Base-by-base conservation (phyloP, 1,140 invertebrate genomes). In the Micrasema longulum region DNA sequence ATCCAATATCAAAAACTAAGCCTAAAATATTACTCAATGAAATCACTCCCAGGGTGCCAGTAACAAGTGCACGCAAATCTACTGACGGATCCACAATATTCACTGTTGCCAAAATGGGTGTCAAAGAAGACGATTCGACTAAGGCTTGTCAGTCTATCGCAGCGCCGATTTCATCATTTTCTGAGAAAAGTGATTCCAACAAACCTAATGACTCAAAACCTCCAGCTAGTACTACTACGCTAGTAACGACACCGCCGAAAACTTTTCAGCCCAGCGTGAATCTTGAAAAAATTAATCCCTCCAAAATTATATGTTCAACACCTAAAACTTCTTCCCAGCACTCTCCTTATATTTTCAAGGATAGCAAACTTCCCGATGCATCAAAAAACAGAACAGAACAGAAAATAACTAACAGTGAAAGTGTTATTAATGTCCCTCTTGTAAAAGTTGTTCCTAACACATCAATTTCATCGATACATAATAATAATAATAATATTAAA, bases 61-160 rank as follows among this genome's bases (percentile, higher is more conserved):
- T 14, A 60, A 60, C 41, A 1, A 47, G 23, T 57, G 38, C 18
- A 22, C 52, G 36, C 6, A 45, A 67, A 66, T 11, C 66, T 14
- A 66, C 48, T 18, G 66, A 75, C 57, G 67, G 70, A 48, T 55
- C 36, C 38, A 55, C 74, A 14, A 76, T 76, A 11, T 76, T 76
- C 38, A 76, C 74, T 12, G 73, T 67, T 18, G 74, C 74, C 11
- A 76, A 73, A 48, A 76, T 55, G 11, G 48, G 64, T 10, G 50
- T 52, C 9, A 50, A 70, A 36, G 50, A 62, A 55, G 71, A 71
- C 12, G 60, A 69, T 36, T 36, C 57, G 2, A 76, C 67, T 11
- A 76, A 67, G 41, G 70, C 74, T 18, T 73, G 62, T 63, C 70
- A 76, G 55, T 76, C 74, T 11, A 76, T 76, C 14, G 71, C 74